phyloP scores from a whole-genome alignment of 1,140 invertebrate species.

The Papilio helenus region DNA sequence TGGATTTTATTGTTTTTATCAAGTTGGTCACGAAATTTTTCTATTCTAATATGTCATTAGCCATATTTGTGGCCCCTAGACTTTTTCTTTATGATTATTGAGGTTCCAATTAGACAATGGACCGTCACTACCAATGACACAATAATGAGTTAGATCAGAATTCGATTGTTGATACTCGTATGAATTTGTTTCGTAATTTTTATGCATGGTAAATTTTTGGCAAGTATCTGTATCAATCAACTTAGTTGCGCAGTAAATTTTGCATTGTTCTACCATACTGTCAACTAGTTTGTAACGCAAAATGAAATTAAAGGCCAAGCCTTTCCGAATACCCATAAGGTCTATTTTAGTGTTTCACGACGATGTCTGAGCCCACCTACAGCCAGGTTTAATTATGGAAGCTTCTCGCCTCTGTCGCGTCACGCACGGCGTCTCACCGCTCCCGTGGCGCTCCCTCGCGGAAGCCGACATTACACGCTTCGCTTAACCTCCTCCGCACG shows the following conservation, averaged over 20 bases:
- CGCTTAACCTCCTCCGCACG: slow-evolving; percentile 50
- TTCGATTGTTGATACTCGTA: background rate
- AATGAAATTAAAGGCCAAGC: background rate
- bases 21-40: background rate
- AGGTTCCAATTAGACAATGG: background rate
- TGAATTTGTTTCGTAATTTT: background rate
- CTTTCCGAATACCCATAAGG: background rate
- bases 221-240: background rate
- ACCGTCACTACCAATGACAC: background rate
- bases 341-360: background rate
- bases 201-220: background rate
- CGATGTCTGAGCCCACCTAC: slow-evolving; percentile 2
- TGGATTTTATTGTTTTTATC: background rate
- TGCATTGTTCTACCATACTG: background rate
- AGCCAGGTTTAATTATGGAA: slow-evolving; percentile 31
- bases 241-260: background rate
- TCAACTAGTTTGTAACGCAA: background rate
- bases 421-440: slow-evolving; percentile 54
- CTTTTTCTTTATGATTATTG: background rate
- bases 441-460: slow-evolving; percentile 63
- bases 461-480: slow-evolving; percentile 71
- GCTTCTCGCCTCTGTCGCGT: slow-evolving; percentile 52
- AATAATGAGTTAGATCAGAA: too few species aligned
- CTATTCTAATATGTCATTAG: background rate
- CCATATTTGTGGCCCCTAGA: background rate